Conservation (phyloP, 2,113 vertebrate species). For the Myotis yumanensis region DNA sequence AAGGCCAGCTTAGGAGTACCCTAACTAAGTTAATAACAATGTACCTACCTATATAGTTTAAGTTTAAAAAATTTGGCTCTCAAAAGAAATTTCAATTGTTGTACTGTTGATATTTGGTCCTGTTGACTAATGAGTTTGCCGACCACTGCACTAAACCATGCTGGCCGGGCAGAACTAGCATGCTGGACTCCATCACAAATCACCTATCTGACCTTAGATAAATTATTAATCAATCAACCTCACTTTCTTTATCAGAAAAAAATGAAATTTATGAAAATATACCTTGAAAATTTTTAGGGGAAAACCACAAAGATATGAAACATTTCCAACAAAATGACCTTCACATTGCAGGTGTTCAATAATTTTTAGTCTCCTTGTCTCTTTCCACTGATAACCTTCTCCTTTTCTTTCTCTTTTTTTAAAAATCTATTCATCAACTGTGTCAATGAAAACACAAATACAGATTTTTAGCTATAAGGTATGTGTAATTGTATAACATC, state of each 20-base stretch:
- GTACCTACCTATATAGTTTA: too few species aligned
- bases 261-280: not conserved
- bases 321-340: not conserved
- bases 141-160: too few species aligned
- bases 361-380: not conserved
- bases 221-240: not conserved
- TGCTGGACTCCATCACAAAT: not conserved
- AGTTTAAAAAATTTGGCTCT: too few species aligned
- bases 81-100: too few species aligned
- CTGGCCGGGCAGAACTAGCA: not conserved
- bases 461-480: not conserved
- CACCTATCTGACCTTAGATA: not conserved
- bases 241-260: slow-evolving; percentile 7
- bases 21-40: too few species aligned
- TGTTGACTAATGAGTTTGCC: too few species aligned
- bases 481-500: not conserved
- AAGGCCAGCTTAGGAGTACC: too few species aligned
- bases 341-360: not conserved
- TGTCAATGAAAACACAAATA: not conserved
- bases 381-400: not conserved
- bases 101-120: too few species aligned
- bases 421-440: not conserved
- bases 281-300: not conserved
- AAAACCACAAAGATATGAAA: not conserved
- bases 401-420: not conserved